These are phyloP conservation scores for Prinia subflava DNA, from an alignment of 2,113 vertebrate genomes.

Conservation along the genomic window DNA sequence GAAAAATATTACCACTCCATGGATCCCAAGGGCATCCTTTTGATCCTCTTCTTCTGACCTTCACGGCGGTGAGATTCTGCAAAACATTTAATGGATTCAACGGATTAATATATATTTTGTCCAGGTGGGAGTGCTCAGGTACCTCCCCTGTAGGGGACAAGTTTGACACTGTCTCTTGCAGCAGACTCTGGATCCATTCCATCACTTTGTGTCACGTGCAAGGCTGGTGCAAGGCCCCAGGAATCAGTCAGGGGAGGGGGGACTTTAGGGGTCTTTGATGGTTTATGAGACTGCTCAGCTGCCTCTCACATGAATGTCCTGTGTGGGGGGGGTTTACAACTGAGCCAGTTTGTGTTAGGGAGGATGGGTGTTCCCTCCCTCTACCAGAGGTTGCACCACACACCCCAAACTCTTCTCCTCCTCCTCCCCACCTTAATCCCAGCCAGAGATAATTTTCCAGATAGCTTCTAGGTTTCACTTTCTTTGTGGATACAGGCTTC, in stretches of 20 bases:
- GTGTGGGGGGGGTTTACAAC: rapidly evolving
- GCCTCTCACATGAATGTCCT: background rate
- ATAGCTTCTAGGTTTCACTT: background rate
- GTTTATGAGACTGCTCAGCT: background rate
- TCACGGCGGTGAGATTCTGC: rapidly evolving
- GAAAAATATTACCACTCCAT: background rate
- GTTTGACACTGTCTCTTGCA: background rate
- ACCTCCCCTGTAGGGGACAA: background rate
- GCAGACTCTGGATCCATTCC: background rate
- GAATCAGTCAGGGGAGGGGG: background rate
- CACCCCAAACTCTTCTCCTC: background rate
- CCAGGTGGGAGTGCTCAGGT: background rate
- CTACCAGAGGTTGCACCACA: no score
- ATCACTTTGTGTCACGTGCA: rapidly evolving
- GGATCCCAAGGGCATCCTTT: background rate
- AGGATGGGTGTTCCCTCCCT: background rate
- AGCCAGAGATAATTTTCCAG: background rate
- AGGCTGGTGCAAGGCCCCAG: background rate
- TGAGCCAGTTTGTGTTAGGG: background rate
- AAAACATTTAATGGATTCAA: background rate
- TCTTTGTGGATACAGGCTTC: background rate
- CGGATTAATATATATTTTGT: background rate
- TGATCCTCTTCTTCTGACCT: background rate
- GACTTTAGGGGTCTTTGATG: background rate
- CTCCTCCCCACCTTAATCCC: background rate